phyloP scores from a whole-genome alignment of 2,113 vertebrate genomes.

The Strix aluco region DNA sequence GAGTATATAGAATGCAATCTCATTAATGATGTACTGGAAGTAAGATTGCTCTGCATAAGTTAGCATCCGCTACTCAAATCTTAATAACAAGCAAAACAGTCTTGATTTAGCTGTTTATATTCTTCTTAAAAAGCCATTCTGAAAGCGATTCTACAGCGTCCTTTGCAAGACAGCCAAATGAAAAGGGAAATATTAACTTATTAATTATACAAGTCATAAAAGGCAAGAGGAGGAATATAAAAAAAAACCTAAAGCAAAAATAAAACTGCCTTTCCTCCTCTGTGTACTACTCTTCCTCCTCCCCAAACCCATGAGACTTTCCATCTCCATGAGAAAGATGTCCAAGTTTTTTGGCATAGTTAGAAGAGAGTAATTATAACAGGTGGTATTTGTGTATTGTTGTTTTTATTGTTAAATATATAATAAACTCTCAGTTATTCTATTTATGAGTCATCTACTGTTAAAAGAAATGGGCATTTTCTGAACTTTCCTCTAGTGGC shows the following conservation, averaged over 20 bases:
- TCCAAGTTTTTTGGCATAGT: background rate
- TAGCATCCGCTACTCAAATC: background rate
- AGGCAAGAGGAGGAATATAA: background rate
- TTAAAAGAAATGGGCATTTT: background rate
- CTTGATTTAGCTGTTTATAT: slow-evolving; percentile 24
- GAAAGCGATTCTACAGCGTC: background rate
- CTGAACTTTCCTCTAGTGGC: background rate
- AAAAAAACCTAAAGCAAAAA: background rate
- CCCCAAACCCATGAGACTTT: background rate
- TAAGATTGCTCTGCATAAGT: slow-evolving; percentile 15
- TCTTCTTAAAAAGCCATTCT: background rate
- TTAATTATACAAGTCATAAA: background rate
- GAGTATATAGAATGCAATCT: background rate
- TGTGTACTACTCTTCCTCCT: background rate
- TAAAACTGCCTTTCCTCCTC: background rate
- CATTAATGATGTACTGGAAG: slow-evolving; percentile 19
- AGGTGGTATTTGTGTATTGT: background rate
- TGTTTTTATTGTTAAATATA: background rate
- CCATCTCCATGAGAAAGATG: background rate
- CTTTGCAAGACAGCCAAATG: background rate
- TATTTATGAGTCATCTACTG: background rate
- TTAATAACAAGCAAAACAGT: slow-evolving; percentile 6
- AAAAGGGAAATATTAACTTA: background rate
- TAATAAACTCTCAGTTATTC: background rate
- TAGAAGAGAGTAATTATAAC: background rate